Evolutionary conservation across 2,888 invertebrate species (phyloP).

Genomic region (Synergus itoensis): DNA sequence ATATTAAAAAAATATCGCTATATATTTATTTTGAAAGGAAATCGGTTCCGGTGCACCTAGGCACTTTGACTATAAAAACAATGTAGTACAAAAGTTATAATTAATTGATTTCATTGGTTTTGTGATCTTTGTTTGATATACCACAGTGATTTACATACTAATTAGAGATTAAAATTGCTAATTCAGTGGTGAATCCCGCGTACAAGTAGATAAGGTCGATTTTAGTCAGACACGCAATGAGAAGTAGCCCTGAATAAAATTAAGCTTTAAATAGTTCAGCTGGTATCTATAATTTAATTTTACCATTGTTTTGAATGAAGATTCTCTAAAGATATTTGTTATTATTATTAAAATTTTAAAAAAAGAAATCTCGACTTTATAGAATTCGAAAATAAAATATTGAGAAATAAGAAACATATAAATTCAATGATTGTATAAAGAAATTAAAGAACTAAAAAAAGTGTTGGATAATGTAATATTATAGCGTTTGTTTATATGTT

Average conservation of each 20-base stretch:
- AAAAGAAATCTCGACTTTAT: background rate
- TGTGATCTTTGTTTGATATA: background rate
- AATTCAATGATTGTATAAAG: background rate
- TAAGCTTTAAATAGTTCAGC: background rate
- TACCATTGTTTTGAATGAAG: background rate
- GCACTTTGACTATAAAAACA: background rate
- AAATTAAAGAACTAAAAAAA: background rate
- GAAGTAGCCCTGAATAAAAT: background rate
- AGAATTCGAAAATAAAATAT: background rate
- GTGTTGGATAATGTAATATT: background rate
- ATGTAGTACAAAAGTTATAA: background rate
- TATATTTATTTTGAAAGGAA: background rate
- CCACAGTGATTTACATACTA: background rate
- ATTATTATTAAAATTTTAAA: no score
- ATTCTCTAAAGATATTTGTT: no score
- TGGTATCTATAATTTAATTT: background rate
- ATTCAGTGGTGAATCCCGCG: background rate
- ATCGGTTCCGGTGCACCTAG: background rate
- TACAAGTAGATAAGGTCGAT: background rate
- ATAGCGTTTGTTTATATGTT: background rate
- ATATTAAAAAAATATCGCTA: background rate
- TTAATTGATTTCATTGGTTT: background rate
- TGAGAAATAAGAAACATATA: background rate
- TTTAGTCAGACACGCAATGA: background rate
- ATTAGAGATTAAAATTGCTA: background rate